phyloP scores from a whole-genome alignment of 2,113 vertebrate species.

The Setophaga petechia region DNA sequence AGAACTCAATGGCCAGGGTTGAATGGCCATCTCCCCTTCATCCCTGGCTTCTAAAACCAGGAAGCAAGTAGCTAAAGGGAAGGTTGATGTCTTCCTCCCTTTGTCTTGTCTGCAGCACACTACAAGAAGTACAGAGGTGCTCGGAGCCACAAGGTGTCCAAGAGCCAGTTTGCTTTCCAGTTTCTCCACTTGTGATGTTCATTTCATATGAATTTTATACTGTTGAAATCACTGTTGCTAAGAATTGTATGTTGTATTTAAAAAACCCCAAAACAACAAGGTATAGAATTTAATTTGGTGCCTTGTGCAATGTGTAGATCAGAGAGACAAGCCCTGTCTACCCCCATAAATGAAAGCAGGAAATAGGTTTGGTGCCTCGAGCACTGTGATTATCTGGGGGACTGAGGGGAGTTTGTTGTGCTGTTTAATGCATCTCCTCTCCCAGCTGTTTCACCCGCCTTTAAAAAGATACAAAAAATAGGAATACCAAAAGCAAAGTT shows the following conservation, averaged over 20 bases:
- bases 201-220: neutral
- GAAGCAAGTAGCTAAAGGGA: neutral
- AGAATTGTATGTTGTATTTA: neutral
- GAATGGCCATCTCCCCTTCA: neutral
- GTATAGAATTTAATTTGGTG: neutral
- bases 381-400: neutral
- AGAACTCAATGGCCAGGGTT: neutral
- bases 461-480: neutral
- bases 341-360: accelerated
- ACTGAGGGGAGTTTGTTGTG: neutral
- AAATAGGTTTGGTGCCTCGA: neutral
- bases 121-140: neutral
- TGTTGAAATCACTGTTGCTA: neutral
- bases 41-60: neutral
- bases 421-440: neutral
- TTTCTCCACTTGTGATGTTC: neutral
- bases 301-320: neutral
- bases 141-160: neutral
- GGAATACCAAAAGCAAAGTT: neutral
- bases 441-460: neutral
- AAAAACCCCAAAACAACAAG: neutral
- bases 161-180: neutral
- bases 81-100: neutral
- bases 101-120: neutral
- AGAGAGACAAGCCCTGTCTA: neutral